A percentile compares a stretch with the other conserved stretches of the same genome.
Evolutionary conservation across 2,888 invertebrate species (phyloP).

Genomic region (Drosophila lutescens): DNA sequence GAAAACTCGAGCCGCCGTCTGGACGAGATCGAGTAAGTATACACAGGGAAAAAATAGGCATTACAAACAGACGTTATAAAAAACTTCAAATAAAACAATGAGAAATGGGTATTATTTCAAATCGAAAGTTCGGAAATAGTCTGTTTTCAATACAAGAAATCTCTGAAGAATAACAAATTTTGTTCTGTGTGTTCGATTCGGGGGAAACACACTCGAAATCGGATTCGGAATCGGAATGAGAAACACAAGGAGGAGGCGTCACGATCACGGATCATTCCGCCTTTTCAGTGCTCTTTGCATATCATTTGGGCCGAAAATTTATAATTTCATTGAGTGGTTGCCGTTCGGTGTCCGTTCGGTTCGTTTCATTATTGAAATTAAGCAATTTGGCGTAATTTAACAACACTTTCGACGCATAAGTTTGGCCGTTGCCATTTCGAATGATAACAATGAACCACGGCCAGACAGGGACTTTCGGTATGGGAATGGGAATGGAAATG

Average conservation of each 20-base stretch:
- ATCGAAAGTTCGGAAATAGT: not conserved
- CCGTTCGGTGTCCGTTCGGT: slow-evolving; percentile 35
- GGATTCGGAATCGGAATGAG: slow-evolving; percentile 16
- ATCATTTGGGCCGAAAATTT: slow-evolving; percentile 71
- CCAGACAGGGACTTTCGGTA: slow-evolving; percentile 2
- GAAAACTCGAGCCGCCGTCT: slow-evolving; percentile 59
- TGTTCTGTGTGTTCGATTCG: slow-evolving; percentile 10
- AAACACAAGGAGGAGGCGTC: slow-evolving; percentile 47
- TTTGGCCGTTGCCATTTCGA: slow-evolving; percentile 65
- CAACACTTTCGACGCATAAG: slow-evolving; percentile 84
- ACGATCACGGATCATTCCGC: slow-evolving; percentile 47
- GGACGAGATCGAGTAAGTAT: slow-evolving; percentile 37
- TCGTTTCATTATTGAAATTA: slow-evolving; percentile 83
- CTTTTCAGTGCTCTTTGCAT: slow-evolving; percentile 69
- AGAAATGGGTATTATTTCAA: not conserved
- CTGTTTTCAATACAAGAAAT: not conserved
- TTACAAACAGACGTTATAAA: too few relatives aligned
- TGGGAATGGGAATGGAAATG: not conserved
- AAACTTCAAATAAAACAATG: too few relatives aligned
- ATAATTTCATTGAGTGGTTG: slow-evolving; percentile 75
- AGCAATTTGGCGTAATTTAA: slow-evolving; percentile 84
- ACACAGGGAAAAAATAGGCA: slow-evolving; percentile 3
- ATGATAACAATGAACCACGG: slow-evolving; percentile 69
- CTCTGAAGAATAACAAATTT: not conserved
- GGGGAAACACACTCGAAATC: slow-evolving; percentile 3